phyloP scores from a whole-genome alignment of 2,888 invertebrate species.

The Ectropis crepuscularia region DNA sequence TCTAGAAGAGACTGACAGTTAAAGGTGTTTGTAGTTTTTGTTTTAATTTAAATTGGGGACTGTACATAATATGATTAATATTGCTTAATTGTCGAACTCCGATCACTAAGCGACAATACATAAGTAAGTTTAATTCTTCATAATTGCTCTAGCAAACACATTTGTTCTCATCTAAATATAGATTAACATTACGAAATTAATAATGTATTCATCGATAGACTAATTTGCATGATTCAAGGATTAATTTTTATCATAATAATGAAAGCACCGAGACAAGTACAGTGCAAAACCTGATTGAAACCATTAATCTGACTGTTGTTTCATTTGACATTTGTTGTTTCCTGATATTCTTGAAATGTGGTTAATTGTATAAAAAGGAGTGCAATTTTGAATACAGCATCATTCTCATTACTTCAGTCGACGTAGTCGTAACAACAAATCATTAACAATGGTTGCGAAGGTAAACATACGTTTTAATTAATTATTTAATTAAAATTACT shows the following conservation, averaged over 20 bases:
- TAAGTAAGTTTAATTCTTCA: too few relatives aligned
- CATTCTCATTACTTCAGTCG: conserved; percentile 54
- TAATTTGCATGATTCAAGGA: conserved; percentile 22
- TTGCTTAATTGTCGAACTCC: too few relatives aligned
- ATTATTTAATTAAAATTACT: too few relatives aligned
- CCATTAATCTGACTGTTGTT: conserved; percentile 21
- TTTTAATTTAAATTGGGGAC: too few relatives aligned
- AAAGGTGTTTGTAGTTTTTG: background rate
- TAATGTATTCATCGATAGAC: background rate
- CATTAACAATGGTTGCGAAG: conserved; percentile 70
- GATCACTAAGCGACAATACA: too few relatives aligned
- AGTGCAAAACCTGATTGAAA: conserved; percentile 30
- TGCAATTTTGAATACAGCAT: conserved; percentile 37
- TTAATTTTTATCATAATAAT: conserved; percentile 12
- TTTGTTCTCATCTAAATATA: too few relatives aligned
- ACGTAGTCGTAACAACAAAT: conserved; percentile 62
- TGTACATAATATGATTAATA: too few relatives aligned
- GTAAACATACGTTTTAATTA: conserved; percentile 46
- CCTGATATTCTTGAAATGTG: conserved; percentile 48
- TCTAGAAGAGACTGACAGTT: too few relatives aligned
- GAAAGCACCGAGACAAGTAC: conserved; percentile 22
- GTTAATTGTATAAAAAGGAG: conserved; percentile 59
- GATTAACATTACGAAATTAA: background rate
- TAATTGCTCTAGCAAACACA: too few relatives aligned
- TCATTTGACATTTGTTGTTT: conserved; percentile 40